phyloP scores from a whole-genome alignment of 2,888 invertebrate species.

The Drosophila birchii region DNA sequence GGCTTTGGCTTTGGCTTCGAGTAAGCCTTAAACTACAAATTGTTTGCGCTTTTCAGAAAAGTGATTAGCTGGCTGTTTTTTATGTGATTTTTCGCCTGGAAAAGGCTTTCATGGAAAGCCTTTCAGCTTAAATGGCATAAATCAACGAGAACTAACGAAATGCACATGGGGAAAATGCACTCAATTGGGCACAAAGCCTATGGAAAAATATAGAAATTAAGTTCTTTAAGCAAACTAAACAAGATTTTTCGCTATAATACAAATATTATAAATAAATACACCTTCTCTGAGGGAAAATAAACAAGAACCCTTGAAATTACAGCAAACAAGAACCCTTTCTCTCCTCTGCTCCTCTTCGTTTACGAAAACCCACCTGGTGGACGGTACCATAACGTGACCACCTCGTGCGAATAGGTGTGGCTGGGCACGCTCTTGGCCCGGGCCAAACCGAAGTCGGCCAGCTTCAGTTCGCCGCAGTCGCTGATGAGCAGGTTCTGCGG shows the following conservation, averaged over 20 bases:
- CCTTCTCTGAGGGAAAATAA: not conserved
- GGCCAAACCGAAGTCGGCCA: slow-evolving; percentile 99
- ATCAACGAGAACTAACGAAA: slow-evolving; percentile 4
- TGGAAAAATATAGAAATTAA: not conserved
- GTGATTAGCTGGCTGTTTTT: slow-evolving; percentile 19
- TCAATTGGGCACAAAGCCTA: not conserved
- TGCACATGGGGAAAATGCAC: not conserved
- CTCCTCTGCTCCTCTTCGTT: not conserved
- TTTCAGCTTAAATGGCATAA: slow-evolving; percentile 15
- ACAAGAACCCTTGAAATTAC: not conserved
- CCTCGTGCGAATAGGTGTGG: slow-evolving; percentile 99
- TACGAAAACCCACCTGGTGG: slow-evolving; percentile 89
- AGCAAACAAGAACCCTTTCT: not conserved
- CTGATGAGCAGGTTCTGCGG: slow-evolving; percentile 99
- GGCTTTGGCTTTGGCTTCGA: slow-evolving; percentile 15
- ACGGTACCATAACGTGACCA: slow-evolving; percentile 99
- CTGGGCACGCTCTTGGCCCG: slow-evolving; percentile 99
- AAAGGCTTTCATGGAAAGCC: slow-evolving; percentile 32
- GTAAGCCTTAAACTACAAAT: slow-evolving; percentile 36
- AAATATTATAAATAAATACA: not conserved
- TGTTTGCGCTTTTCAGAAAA: slow-evolving; percentile 24
- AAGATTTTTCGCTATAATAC: not conserved
- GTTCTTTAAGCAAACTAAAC: not conserved
- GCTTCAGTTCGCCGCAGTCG: slow-evolving; percentile 97
- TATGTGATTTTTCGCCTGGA: not conserved